A percentile compares a stretch with the other conserved stretches of the same genome.
Conservation (phyloP, 1,140 invertebrate species). For the Aphis gossypii region DNA sequence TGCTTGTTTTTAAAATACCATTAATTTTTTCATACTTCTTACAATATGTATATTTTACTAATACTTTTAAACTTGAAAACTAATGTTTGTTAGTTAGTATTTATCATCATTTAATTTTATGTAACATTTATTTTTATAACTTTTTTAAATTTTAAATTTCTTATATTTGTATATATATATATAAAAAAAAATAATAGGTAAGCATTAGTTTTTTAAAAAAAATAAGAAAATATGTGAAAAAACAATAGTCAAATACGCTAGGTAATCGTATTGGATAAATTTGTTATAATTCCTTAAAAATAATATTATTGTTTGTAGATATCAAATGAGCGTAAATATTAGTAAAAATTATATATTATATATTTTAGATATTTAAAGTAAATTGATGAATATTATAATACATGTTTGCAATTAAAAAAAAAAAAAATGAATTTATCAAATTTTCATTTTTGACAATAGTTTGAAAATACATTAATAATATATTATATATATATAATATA, state of each 20-base stretch:
- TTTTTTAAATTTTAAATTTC: neutral
- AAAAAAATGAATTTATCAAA: neutral
- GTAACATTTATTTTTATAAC: neutral
- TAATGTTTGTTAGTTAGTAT: neutral
- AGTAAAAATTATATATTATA: too few relatives aligned
- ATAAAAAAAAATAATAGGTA: neutral
- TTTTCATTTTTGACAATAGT: neutral
- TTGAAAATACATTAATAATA: neutral
- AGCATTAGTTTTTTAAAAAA: neutral
- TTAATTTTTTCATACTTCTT: neutral
- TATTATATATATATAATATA: neutral
- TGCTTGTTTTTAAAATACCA: neutral
- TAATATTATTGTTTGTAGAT: too few relatives aligned
- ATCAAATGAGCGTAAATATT: too few relatives aligned
- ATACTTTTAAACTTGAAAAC: neutral
- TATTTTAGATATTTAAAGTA: too few relatives aligned
- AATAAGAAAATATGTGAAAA: neutral
- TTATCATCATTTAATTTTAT: neutral
- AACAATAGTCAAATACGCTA: too few relatives aligned
- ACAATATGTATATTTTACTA: neutral
- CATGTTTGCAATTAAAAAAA: too few relatives aligned
- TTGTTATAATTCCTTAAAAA: too few relatives aligned
- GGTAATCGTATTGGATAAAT: too few relatives aligned
- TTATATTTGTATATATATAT: neutral
- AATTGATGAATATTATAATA: too few relatives aligned